Evolutionary conservation across 2,113 vertebrate genomes (phyloP).

Genomic region (Nothoprocta pentlandii): DNA sequence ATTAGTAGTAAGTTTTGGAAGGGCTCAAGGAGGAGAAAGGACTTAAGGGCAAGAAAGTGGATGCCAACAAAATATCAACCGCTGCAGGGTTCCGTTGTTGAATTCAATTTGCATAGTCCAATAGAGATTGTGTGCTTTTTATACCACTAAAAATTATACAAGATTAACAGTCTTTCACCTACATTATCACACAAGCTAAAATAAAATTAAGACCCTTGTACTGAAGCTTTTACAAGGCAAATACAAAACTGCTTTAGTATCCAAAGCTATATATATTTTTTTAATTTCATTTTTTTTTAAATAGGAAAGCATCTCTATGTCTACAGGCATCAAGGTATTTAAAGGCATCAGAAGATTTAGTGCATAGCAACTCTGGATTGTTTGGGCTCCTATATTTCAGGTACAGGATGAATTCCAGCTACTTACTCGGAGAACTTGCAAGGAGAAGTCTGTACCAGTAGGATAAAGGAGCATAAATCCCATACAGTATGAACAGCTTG

Average conservation of each 20-base stretch:
- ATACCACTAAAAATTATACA: constrained; percentile 76
- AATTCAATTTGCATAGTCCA: constrained; percentile 89
- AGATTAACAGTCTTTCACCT: constrained; percentile 80
- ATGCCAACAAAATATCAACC: constrained; percentile 64
- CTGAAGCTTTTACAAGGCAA: constrained; percentile 86
- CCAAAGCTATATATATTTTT: constrained; percentile 76
- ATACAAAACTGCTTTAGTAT: constrained; percentile 83
- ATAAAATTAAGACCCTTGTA: constrained; percentile 84
- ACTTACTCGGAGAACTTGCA: constrained; percentile 67
- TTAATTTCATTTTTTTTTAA: constrained; percentile 65
- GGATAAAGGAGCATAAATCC: constrained; percentile 69
- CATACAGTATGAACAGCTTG: constrained; percentile 70
- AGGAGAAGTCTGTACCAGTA: constrained; percentile 58
- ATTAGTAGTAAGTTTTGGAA: neutral
- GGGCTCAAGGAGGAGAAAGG: constrained; percentile 68
- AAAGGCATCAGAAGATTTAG: constrained; percentile 94
- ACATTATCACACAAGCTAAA: constrained; percentile 79
- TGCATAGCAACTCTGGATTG: constrained; percentile 92
- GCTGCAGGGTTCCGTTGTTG: constrained; percentile 71
- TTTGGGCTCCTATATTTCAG: constrained; percentile 79
- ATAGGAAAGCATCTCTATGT: constrained; percentile 86
- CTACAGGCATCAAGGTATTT: constrained; percentile 94
- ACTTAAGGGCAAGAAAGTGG: constrained; percentile 49
- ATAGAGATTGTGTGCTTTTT: constrained; percentile 83
- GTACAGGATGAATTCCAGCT: constrained; percentile 72